Conservation (phyloP, 1,140 invertebrate genomes). For the Drosophila ambigua region DNA sequence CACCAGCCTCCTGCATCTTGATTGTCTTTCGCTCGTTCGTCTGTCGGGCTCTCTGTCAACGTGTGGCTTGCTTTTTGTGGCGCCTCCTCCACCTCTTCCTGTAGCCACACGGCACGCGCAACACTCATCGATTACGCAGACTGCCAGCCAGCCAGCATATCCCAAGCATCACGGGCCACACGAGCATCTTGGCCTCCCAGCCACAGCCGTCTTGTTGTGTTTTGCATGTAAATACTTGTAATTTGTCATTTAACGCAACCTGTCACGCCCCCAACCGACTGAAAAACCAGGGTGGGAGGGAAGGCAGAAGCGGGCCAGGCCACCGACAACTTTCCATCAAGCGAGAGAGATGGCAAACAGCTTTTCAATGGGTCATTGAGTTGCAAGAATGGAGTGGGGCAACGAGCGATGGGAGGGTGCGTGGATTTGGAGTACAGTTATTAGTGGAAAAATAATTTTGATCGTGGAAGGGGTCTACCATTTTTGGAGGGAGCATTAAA, state of each 20-base stretch:
- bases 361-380: conserved; percentile 52
- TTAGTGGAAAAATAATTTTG: neutral
- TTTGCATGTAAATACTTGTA: conserved; percentile 69
- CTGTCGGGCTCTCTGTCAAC: conserved; percentile 27
- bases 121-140: conserved; percentile 57
- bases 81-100: neutral
- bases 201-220: conserved; percentile 58
- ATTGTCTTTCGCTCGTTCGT: conserved; percentile 40
- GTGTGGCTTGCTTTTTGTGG: conserved; percentile 41
- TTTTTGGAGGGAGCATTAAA: no score
- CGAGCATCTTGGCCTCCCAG: conserved; percentile 5
- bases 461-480: no score
- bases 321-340: conserved; percentile 30
- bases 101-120: conserved; percentile 44
- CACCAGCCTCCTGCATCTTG: conserved; percentile 8
- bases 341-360: conserved; percentile 4
- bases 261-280: conserved; percentile 8
- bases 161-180: no score
- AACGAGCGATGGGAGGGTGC: neutral
- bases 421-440: neutral
- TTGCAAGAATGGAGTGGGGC: neutral
- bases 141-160: neutral
- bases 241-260: conserved; percentile 64
- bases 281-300: no score
- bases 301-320: no score